Conservation (phyloP, 2,888 invertebrate species). For the Asteroscopus sphinx region DNA sequence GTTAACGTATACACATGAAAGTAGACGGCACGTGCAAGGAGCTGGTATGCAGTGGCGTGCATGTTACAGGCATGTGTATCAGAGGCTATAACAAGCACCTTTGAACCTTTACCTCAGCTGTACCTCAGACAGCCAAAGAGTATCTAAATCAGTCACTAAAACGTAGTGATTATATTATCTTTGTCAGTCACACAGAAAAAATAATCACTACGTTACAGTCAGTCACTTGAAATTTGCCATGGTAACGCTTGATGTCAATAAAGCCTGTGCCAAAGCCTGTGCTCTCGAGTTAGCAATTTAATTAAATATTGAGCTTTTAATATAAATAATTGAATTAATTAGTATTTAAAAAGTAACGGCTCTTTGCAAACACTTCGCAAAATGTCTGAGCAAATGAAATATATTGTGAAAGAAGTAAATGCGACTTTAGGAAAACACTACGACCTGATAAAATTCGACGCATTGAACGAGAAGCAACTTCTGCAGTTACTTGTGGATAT, state of each 20-base stretch:
- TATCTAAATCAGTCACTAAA: too few species aligned
- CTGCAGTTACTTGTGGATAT: slow-evolving; percentile 94
- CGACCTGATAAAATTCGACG: slow-evolving; percentile 96
- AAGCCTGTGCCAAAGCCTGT: slow-evolving; percentile 33
- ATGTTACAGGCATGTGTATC: too few species aligned
- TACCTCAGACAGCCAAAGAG: too few species aligned
- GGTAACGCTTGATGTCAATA: slow-evolving; percentile 58
- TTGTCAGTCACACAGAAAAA: neutral
- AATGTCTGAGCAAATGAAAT: slow-evolving; percentile 92
- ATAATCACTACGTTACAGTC: too few species aligned
- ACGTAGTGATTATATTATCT: neutral
- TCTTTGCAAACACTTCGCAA: slow-evolving; percentile 33
- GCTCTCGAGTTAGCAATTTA: neutral
- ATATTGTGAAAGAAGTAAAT: slow-evolving; percentile 93
- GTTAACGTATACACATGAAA: too few species aligned
- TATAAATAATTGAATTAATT: slow-evolving; percentile 5
- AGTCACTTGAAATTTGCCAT: slow-evolving; percentile 57
- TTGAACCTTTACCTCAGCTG: too few species aligned
- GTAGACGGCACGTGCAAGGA: too few species aligned
- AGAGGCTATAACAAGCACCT: too few species aligned
- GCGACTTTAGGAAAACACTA: slow-evolving; percentile 92
- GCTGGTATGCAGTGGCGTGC: too few species aligned
- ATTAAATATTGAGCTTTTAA: neutral
- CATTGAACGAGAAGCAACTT: slow-evolving; percentile 93
- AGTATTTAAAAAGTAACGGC: slow-evolving; percentile 11